Conservation (phyloP, 2,113 vertebrate species). For the Erythrocercus mccallii region DNA sequence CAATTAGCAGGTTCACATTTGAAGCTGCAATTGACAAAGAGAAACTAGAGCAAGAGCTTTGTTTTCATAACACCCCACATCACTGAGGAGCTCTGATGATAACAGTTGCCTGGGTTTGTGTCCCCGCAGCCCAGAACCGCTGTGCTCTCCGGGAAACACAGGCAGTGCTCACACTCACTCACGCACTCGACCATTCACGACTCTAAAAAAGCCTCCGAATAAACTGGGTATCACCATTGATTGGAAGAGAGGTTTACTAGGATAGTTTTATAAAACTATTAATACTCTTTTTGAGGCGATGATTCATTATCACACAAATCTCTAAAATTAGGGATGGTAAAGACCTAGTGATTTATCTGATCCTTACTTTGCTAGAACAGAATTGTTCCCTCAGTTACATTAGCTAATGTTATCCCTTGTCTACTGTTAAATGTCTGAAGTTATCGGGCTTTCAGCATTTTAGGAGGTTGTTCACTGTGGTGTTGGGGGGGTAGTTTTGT, state of each 20-base stretch:
- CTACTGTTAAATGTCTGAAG: neutral
- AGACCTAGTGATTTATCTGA: neutral
- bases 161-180: neutral
- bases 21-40: neutral
- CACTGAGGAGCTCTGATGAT: neutral
- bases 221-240: neutral
- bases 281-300: neutral
- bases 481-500: too few relatives aligned
- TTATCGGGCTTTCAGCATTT: neutral
- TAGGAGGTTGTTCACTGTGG: neutral
- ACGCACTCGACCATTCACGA: neutral
- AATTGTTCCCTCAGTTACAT: neutral
- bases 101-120: neutral
- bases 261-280: neutral
- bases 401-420: neutral
- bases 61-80: neutral
- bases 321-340: neutral
- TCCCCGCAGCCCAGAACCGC: neutral
- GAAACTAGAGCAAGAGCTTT: neutral
- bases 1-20: conserved; percentile 19
- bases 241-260: neutral
- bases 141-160: neutral
- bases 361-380: neutral
- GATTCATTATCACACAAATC: neutral
- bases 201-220: neutral